phyloP scores from a whole-genome alignment of 2,113 vertebrate genomes.

The Scartelaos histophorus region DNA sequence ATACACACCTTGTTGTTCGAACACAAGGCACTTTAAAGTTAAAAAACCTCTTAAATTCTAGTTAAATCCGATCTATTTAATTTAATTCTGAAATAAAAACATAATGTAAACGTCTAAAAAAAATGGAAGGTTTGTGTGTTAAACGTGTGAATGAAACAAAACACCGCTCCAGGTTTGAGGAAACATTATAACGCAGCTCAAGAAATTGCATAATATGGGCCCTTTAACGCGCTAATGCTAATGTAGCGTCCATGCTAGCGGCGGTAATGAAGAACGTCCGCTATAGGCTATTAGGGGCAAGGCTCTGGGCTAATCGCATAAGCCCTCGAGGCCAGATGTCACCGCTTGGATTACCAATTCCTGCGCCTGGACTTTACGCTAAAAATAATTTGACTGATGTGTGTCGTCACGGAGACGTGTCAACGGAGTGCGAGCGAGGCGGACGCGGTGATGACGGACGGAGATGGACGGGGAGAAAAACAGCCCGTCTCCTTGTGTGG shows the following conservation, averaged over 20 bases:
- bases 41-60: no score
- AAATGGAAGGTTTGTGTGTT: no score
- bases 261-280: constrained; percentile 71
- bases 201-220: no score
- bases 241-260: neutral
- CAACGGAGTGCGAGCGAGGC: constrained; percentile 54
- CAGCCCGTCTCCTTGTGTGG: constrained; percentile 48
- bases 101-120: no score
- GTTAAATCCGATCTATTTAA: no score
- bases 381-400: constrained; percentile 80
- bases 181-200: no score
- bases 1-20: no score
- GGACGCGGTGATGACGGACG: constrained; percentile 57
- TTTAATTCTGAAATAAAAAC: no score
- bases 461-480: constrained; percentile 47
- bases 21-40: no score
- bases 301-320: constrained; percentile 78
- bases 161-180: no score
- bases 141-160: no score
- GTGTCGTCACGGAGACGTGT: constrained; percentile 56
- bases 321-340: constrained; percentile 77
- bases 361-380: constrained; percentile 73
- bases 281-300: constrained; percentile 73
- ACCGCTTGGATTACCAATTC: constrained; percentile 79
- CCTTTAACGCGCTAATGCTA: neutral